Percentiles rank a stretch among this genome's conserved stretches.
Evolutionary conservation across 2,113 vertebrate genomes (phyloP).

Genomic region (Campylomormyrus numenius): DNA sequence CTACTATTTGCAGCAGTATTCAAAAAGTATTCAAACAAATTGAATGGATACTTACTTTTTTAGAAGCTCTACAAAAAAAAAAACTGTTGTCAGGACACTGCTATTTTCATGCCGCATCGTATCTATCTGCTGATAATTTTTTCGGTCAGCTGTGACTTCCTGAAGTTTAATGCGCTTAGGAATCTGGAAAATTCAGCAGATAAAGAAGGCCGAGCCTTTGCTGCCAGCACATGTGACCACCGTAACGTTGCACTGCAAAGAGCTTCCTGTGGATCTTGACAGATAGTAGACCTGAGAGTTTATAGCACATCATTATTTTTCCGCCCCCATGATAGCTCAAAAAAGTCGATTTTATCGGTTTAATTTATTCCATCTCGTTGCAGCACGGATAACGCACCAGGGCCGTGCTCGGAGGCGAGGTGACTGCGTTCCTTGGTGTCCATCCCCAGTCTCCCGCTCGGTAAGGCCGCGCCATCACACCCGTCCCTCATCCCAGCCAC

Average conservation of each 20-base stretch:
- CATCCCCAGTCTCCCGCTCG: background rate
- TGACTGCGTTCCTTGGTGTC: background rate
- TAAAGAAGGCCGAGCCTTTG: background rate
- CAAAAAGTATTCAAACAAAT: background rate
- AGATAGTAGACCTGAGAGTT: background rate
- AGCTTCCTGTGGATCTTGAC: background rate
- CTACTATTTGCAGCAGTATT: background rate
- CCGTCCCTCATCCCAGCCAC: background rate
- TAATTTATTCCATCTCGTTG: conserved; percentile 29
- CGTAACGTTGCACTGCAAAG: background rate
- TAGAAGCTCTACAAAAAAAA: background rate
- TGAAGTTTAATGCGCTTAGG: background rate
- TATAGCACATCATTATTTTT: background rate
- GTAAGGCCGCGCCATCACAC: background rate
- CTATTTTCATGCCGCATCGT: background rate
- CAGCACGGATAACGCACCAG: conserved; percentile 37
- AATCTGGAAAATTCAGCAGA: background rate
- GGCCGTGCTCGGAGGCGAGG: background rate
- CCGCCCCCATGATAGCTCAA: background rate
- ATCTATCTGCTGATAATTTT: background rate
- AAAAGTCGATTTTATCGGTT: background rate
- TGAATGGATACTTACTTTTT: background rate
- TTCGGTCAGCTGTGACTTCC: background rate
- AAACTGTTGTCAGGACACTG: background rate
- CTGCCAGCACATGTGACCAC: background rate